Evolutionary conservation across 2,888 invertebrate genomes (phyloP), one percentile per base, ranked within the genome.

Genomic region (Thalpophila matura): DNA sequence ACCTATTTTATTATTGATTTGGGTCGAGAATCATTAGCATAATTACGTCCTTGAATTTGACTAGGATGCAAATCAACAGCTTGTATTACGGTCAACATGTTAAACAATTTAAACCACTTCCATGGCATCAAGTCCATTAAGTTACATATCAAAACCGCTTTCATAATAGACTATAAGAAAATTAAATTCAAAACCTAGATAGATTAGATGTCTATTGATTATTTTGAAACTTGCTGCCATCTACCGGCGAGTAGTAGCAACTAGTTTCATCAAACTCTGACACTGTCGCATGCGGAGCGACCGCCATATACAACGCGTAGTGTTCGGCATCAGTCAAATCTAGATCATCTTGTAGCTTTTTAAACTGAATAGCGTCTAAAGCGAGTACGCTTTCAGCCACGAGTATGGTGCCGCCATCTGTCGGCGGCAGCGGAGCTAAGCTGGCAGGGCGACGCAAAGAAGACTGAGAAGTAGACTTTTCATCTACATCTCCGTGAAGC

Each of bases 181-280:
- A 38, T 4, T 12, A 31, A 26, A 38, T 38, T 2, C 14, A 27
- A 20, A 20, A 58, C 18, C 27, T 27, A 27, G n/a, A 6, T 12
- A 16, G 2, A 1, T 1, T 10, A 14, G 16, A 10, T n/a, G 6
- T 20, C 18, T 58, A 67, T 38, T 64, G 67, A 79, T 78, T 85
- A 64, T 88, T 89, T 31, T 91, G 94, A 79, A 97, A 96, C 87
- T 97, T 97, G 49, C 96, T 97, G 51, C 96, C 97, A 87, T 98
- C 98, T 4, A 98, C 96, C 9, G 98, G 97, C 31, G 98, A 97
- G 86, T 98, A 98, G 86, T 98, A 98, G 88, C 97, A 97, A 42
- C 98, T 98, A 84, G 97, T 97, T 81, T 98, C 98, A 76, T 98
- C 98, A 85, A 98, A 98, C 88, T 98, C 98, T 9, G 98, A 98